Conservation (phyloP, 2,797 vertebrate genomes). For the Paramormyrops hopkinsi region DNA sequence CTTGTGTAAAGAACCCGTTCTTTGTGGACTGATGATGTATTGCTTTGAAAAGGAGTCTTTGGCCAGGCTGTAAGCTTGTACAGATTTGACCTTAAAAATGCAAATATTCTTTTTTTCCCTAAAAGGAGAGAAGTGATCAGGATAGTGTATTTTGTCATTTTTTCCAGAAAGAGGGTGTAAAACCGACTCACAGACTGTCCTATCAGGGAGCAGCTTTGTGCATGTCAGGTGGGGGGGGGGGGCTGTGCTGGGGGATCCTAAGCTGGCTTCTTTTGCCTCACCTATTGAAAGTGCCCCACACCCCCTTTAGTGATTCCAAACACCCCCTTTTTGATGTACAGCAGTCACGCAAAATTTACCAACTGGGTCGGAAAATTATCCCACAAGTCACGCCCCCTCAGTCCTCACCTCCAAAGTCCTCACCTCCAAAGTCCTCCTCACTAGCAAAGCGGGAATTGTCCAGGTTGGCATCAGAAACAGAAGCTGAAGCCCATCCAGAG, state of each 20-base stretch:
- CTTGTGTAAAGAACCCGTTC: not conserved
- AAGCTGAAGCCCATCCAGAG: constrained; percentile 27
- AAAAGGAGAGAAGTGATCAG: not conserved
- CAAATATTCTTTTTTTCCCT: not conserved
- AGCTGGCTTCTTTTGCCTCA: not conserved
- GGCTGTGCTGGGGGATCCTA: not conserved
- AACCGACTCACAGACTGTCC: not conserved
- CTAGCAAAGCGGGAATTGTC: not conserved
- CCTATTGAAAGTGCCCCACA: not conserved
- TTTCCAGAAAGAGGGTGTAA: not conserved
- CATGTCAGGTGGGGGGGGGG: not conserved
- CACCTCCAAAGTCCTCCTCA: not conserved
- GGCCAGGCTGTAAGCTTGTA: not conserved
- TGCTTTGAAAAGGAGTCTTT: not conserved
- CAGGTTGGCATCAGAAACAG: constrained; percentile 21
- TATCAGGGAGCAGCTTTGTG: constrained; percentile 19
- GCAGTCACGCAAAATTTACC: not conserved
- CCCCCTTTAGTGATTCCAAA: not conserved
- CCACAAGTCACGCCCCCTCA: not conserved
- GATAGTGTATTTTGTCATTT: constrained; percentile 14
- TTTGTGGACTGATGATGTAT: not conserved
- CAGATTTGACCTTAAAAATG: not conserved
- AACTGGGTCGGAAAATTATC: not conserved
- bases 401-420: not conserved
- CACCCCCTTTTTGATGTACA: not conserved